A percentile compares a stretch with the other conserved stretches of the same genome.
Evolutionary conservation across 1,140 invertebrate species (phyloP).

Genomic region (Sitophilus oryzae): DNA sequence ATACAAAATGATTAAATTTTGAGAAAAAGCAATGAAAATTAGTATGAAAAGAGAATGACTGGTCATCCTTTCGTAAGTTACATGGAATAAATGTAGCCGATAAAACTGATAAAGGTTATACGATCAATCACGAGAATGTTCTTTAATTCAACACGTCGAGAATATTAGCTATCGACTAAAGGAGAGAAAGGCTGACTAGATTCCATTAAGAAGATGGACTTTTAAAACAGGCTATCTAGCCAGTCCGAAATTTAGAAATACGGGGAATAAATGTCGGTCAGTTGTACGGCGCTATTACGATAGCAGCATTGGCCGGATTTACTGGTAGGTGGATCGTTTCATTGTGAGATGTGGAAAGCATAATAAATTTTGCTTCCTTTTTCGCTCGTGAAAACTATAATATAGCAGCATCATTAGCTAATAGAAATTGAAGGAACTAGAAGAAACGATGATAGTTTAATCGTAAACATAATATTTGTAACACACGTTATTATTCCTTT

Average conservation of each 20-base stretch:
- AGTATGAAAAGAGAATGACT: background rate
- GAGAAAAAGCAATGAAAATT: background rate
- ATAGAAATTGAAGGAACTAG: no score
- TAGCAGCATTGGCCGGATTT: no score
- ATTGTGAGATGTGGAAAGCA: no score
- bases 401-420: no score
- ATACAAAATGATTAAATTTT: constrained; percentile 3
- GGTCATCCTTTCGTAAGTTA: constrained; percentile 1
- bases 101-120: constrained; percentile 49
- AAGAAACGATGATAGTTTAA: no score
- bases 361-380: no score
- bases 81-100: background rate
- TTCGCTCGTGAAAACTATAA: no score
- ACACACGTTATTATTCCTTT: no score
- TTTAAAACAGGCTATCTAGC: constrained; percentile 18
- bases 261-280: background rate
- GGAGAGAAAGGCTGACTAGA: background rate
- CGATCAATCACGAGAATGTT: constrained; percentile 41
- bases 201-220: constrained; percentile 24
- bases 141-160: constrained; percentile 23
- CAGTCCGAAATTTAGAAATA: constrained; percentile 2
- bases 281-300: no score
- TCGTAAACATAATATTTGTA: no score
- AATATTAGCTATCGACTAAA: constrained; percentile 13
- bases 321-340: no score